phyloP scores from a whole-genome alignment of 2,797 vertebrate genomes.

The Calcarius lapponicus region DNA sequence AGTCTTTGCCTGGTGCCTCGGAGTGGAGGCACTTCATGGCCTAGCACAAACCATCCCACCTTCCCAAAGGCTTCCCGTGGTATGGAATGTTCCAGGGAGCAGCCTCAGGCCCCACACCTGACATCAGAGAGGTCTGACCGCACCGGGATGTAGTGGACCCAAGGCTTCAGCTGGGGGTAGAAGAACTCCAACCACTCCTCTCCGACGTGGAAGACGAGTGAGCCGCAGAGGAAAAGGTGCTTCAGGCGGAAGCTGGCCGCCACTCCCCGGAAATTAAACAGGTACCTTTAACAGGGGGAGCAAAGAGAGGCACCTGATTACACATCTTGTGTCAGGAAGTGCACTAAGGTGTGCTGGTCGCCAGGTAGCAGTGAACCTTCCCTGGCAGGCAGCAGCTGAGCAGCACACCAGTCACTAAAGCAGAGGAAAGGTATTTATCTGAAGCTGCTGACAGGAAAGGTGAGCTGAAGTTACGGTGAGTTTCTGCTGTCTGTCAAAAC shows the following conservation, averaged over 20 bases:
- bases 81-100: neutral
- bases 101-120: slow-evolving; percentile 76
- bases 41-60: neutral
- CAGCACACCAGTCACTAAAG: neutral
- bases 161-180: slow-evolving; percentile 91
- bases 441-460: neutral
- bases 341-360: neutral
- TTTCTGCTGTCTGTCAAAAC: neutral
- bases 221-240: slow-evolving; percentile 95
- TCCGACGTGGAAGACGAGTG: slow-evolving; percentile 93
- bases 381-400: neutral
- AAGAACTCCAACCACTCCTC: slow-evolving; percentile 97
- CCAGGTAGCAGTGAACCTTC: neutral
- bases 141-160: slow-evolving; percentile 96
- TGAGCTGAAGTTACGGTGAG: neutral
- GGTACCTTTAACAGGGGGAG: slow-evolving; percentile 80
- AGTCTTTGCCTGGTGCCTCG: neutral
- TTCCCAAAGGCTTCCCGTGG: neutral
- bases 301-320: neutral
- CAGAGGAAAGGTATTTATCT: neutral
- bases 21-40: neutral
- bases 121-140: slow-evolving; percentile 89
- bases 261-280: slow-evolving; percentile 97
- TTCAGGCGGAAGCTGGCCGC: slow-evolving; percentile 97
- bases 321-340: neutral